Conservation (phyloP, 2,797 vertebrate species). For the Schizopygopsis pylzovi region DNA sequence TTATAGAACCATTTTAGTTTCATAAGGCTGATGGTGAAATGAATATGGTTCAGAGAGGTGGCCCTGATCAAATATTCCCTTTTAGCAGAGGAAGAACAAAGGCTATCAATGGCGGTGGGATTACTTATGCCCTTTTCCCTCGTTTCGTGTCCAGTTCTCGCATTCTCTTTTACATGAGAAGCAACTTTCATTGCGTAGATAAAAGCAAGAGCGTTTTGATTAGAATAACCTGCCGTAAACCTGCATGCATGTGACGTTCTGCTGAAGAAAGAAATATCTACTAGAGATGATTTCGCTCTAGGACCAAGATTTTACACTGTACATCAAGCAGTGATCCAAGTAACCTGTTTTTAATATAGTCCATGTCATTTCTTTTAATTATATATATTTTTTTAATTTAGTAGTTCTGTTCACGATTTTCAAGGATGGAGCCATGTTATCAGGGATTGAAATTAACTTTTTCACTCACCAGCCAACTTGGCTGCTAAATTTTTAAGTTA, state of each 20-base stretch:
- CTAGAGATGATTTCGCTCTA: neutral
- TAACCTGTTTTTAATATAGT: neutral
- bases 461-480: too few relatives aligned
- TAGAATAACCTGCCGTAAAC: conserved; percentile 14
- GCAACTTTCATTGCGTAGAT: conserved; percentile 26
- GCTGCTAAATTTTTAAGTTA: too few relatives aligned
- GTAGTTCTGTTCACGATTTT: neutral
- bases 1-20: conserved; percentile 46
- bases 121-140: conserved; percentile 55
- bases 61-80: conserved; percentile 56
- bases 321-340: neutral
- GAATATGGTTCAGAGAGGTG: conserved; percentile 48
- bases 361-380: neutral
- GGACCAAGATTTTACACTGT: neutral
- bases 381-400: neutral
- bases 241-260: conserved; percentile 1
- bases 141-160: conserved; percentile 34
- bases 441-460: too few relatives aligned
- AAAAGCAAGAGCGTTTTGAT: conserved; percentile 43
- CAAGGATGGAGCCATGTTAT: neutral
- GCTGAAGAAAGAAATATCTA: conserved; percentile 4
- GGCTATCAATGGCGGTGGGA: conserved; percentile 36
- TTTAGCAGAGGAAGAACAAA: conserved; percentile 51
- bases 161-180: conserved; percentile 36
- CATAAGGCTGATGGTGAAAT: conserved; percentile 41